Evolutionary conservation across 1,140 invertebrate species (phyloP).

Genomic region (Eumeta japonica): DNA sequence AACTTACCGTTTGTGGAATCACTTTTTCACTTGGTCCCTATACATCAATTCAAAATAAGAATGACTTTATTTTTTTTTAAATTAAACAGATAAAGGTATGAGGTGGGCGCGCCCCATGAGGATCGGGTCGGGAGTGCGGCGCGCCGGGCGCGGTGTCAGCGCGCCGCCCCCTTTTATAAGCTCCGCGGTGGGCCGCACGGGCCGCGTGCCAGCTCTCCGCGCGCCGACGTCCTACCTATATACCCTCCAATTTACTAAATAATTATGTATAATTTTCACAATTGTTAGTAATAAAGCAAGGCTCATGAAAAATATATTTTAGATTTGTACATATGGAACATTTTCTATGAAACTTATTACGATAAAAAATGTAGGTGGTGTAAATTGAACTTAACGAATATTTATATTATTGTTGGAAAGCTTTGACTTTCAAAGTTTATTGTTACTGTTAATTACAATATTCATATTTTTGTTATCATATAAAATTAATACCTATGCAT

Average conservation of each 20-base stretch:
- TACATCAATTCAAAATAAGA: slow-evolving; percentile 30
- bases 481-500: too few species aligned
- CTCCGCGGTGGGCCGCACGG: slow-evolving; percentile 38
- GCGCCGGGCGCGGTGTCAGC: slow-evolving; percentile 46
- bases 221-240: not conserved
- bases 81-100: slow-evolving; percentile 36
- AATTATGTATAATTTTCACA: slow-evolving; percentile 1
- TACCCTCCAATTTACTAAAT: not conserved
- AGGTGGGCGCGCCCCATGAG: slow-evolving; percentile 52
- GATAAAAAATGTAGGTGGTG: not conserved
- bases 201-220: slow-evolving; percentile 34
- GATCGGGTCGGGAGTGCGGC: slow-evolving; percentile 32
- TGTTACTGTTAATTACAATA: not conserved
- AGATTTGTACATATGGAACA: too few species aligned
- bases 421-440: not conserved
- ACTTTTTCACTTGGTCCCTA: slow-evolving; percentile 51
- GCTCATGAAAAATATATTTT: not conserved
- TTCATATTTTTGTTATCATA: not conserved
- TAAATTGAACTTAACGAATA: not conserved
- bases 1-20: slow-evolving; percentile 45
- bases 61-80: slow-evolving; percentile 31
- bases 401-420: too few species aligned
- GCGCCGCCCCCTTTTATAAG: slow-evolving; percentile 49
- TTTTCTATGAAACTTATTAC: too few species aligned
- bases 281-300: not conserved